Evolutionary conservation across 30 jellyfish, hydroid and myxozoan genomes (phyloP), one percentile per base, ranked within the genome.

Genomic region (Hydra vulgaris): DNA sequence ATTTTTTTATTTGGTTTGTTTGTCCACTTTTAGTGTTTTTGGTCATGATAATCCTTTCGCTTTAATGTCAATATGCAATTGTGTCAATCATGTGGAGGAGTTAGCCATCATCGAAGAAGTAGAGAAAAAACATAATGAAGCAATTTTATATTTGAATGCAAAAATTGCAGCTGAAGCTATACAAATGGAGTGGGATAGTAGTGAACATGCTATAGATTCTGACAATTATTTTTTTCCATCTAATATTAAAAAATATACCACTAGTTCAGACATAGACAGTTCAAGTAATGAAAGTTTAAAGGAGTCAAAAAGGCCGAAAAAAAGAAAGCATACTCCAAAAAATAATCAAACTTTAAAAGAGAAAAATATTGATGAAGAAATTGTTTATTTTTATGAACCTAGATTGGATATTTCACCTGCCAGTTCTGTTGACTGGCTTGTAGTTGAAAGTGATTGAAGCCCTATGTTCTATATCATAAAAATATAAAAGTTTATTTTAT

Each of bases 61-160:
- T 4, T 17, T 75, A 16, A 53, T 75, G 19, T 21, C 24, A 3
- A 22, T 75, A 25, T 22, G 53, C 4, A 22, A n/a, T 25, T 20
- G 18, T 25, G 83, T 7, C 0, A 70, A 25, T 25, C 26, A 75
- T 23, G 24, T n/a, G 16, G 53, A 25, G 26, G 21, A 15, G 1
- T 66, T n/a, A 25, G 26, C 26, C 56, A 17, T 21, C 23, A 16
- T n/a, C 16, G 83, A 8, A 8, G 76, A 8, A 70, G 76, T 23
- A 23, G 56, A 70, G n/a, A 71, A 53, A 54, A 75, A 75, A 7
- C 56, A 54, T 15, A 18, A 1, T 15, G 23, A 22, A 25, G 53
- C 83, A 75, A 20, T 75, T 74, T 26, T 53, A 26, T 75, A 75
- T 54, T 75, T 25, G 26, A 74, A 75, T 8, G 71, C 26, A 22